Base-by-base conservation (phyloP, 2,113 vertebrate genomes). In the Colius striatus region DNA sequence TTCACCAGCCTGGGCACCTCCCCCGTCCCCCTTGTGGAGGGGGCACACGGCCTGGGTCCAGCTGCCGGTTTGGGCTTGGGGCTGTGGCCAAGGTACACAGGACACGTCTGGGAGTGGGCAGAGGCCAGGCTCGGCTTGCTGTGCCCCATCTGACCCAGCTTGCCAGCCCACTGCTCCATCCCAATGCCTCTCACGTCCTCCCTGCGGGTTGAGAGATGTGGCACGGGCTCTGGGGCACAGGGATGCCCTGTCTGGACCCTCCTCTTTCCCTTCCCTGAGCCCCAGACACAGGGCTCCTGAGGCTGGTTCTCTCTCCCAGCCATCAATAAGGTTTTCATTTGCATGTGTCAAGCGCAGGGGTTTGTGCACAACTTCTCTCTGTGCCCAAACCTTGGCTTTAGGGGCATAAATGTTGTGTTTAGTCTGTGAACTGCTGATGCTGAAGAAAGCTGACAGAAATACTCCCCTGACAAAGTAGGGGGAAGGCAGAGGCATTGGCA, bases 201-300 rank as follows among this genome's bases (percentile, higher is more conserved):
- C 43, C 48, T 0, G 1, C 0, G 22, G 75, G 36, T 60, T 10
- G 41, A 41, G 58, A 67, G 68, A 93, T 70, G 63, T 91, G 94
- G 91, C 94, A 88, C 0, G 3, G 62, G 51, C 19, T 16, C 61
- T 1, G 2, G 86, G 63, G 36, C 84, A 30, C 25, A 8, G 81
- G 62, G 54, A 12, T 48, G 71, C 17, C 17, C 51, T 1, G 0
- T 1, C 70, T 14, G 10, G 7, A 6, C n/a, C 53, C n/a, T 12
- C 13, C 0, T 5, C 19, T 25, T 57, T 17, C 29, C 54, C 26
- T 8, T 48, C 50, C 82, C 47, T 16, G 10, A 47, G 43, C 8
- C 60, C 43, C 3, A 0, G 1, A 10, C 1, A 0, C 47, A 1
- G 38, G 13, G 26, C 18, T 14, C 63, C 8, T 0, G 1, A 17